Conservation (phyloP, 2,888 invertebrate genomes). For the Polydrusus cervinus region DNA sequence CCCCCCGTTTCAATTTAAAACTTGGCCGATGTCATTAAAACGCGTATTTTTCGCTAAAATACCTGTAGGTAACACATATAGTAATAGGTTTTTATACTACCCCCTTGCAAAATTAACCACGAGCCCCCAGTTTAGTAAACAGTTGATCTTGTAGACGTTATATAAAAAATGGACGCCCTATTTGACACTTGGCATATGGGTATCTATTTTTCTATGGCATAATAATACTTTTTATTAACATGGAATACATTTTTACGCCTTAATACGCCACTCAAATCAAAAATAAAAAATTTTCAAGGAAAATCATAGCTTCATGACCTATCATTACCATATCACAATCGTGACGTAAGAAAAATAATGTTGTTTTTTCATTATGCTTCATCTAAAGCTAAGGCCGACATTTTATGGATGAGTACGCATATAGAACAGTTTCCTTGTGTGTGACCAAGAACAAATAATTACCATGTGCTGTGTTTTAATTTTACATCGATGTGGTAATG, state of each 20-base stretch:
- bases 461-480: constrained; percentile 12
- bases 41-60: no score
- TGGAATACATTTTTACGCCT: constrained; percentile 16
- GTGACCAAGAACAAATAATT: constrained; percentile 51
- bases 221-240: background rate
- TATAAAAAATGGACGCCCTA: background rate
- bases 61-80: no score
- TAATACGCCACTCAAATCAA: constrained; percentile 5
- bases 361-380: constrained; percentile 10
- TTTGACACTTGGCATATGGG: background rate
- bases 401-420: constrained; percentile 52
- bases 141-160: background rate
- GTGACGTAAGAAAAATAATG: constrained; percentile 13
- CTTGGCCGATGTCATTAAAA: no score
- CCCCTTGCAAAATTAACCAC: no score
- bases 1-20: no score
- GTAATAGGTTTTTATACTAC: no score
- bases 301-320: constrained; percentile 13
- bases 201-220: background rate
- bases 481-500: constrained; percentile 15
- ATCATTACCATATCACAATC: constrained; percentile 9
- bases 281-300: constrained; percentile 14
- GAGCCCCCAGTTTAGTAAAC: no score
- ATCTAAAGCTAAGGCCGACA: constrained; percentile 30
- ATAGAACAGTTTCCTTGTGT: constrained; percentile 48